phyloP scores from a whole-genome alignment of 2,113 vertebrate genomes.

The Neoarius graeffei region DNA sequence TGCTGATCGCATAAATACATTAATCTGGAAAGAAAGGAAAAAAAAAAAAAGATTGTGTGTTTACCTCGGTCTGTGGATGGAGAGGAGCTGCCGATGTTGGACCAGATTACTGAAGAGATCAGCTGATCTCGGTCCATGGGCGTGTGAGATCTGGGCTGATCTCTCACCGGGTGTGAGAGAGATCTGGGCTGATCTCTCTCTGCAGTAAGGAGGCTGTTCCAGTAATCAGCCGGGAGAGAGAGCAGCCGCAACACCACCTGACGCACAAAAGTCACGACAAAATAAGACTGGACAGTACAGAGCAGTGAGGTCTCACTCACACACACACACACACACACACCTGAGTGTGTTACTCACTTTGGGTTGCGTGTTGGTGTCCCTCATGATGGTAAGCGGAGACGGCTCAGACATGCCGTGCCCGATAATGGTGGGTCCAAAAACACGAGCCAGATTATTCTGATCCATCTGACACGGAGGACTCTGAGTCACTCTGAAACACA shows the following conservation, averaged over 20 bases:
- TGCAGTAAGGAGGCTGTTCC: constrained; percentile 65
- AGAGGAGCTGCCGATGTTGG: constrained; percentile 21
- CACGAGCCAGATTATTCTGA: constrained; percentile 75
- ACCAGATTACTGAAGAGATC: constrained; percentile 45
- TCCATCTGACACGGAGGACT: constrained; percentile 83
- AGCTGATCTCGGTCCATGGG: constrained; percentile 18
- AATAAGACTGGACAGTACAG: background rate
- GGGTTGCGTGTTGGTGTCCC: constrained; percentile 76
- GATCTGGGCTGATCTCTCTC: constrained; percentile 45
- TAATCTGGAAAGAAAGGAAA: background rate
- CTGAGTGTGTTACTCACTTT: constrained; percentile 67
- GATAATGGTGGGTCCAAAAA: constrained; percentile 84
- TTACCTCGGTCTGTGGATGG: constrained; percentile 54
- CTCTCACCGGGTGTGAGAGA: background rate
- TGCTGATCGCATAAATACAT: background rate
- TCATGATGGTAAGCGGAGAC: constrained; percentile 75
- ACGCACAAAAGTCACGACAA: background rate
- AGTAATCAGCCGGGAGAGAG: constrained; percentile 73
- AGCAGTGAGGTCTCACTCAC: background rate
- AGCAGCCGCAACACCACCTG: constrained; percentile 79
- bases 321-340: background rate
- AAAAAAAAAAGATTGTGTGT: background rate
- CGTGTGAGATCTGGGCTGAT: constrained; percentile 33
- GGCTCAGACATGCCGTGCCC: constrained; percentile 78
- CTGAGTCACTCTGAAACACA: constrained; percentile 66